Base-by-base conservation (phyloP, 2,797 vertebrate genomes). In the Chloroceryle inda region DNA sequence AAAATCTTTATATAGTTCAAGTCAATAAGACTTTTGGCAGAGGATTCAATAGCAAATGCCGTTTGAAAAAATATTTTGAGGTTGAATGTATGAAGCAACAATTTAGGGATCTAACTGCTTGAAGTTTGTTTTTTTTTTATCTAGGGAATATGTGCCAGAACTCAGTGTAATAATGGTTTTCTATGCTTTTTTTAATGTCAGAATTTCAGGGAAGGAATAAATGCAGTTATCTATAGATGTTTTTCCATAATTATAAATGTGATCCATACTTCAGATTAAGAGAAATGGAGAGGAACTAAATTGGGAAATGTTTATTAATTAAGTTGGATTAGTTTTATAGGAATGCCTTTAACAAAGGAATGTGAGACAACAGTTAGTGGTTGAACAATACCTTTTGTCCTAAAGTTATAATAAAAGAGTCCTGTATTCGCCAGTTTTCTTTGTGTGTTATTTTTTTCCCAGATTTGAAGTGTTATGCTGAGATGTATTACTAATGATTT, bases 41-140 rank as follows among this genome's bases (percentile, higher is more conserved):
- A 79, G 10, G 26, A 14, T 88, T 96, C 64, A 74, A 49, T 92
- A 94, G 42, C 40, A 96, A 90, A 91, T 85, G 62, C 40, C 37
- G 19, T 76, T 94, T 83, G 24, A 77, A 84, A 92, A 87, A 72
- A n/a, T 72, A 6, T 45, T 82, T 95, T 85, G 81, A 82, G 40
- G 21, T 56, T 85, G 63, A 89, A 73, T 74, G n/a, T 85, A 33
- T 73, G 55, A 94, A 91, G 89, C 69, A 95, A 92, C 88, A 95
- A 79, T 77, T 94, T 64, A 82, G 11, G 7, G 42, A 85, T 69
- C n/a, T 88, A 49, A 81, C 33, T 44, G 33, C 47, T 75, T 85
- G 33, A 21, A 63, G 7, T 5, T 40, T 40, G 78, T 86, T 85
- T 92, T 37, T 37, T 86, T 85, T 92, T 93, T 73, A 50, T 86